Base-by-base conservation (phyloP, 2,113 vertebrate species). In the Lota lota region DNA sequence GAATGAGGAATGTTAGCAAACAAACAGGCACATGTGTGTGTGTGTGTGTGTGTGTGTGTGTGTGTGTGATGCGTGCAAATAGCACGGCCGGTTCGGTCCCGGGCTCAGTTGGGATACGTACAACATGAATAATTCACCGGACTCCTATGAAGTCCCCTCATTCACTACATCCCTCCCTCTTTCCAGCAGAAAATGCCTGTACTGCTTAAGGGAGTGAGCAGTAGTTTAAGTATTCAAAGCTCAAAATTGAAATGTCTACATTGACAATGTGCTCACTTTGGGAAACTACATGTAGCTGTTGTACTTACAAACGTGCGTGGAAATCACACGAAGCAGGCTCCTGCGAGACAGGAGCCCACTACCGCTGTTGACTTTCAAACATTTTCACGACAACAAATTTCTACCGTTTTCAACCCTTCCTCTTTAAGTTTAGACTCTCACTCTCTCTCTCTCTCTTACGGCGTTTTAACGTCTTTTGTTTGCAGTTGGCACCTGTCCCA, bases 1-100 rank as follows among this genome's bases (percentile, higher is more conserved):
- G 92, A 94, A 95, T 94, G 92, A 94, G 91, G 92, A 95, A 94
- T 95, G 94, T 95, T 89, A 92, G 91, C 91, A 94, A 95, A 95
- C 93, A 93, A 93, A 92, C 92, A 89, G 5, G 53, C 53, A 54
- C 18, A 54, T 40, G 36, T 40, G 36, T 40, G 36, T 40, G 36
- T 40, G 36, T 40, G 36, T 40, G 36, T 40, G 36, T 40, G 36
- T 40, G 36, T 40, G 36, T 40, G 36, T 40, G 36, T 40, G 91
- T 90, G 89, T 92, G 93, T 92, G 92, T 91, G 92, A 82, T 93
- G 93, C 90, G 93, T 94, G 94, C 92, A 94, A 94, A 95, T 92
- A 84, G 78, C 87, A 78, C 85, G 85, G 80, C 78, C 83, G 89
- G 90, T 92, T 86, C 87, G 84, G 88, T 91, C 92, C 86, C 90